These are phyloP conservation scores for Brachyopa scutellaris DNA, from an alignment of 2,888 invertebrate genomes.

Conservation along the genomic window DNA sequence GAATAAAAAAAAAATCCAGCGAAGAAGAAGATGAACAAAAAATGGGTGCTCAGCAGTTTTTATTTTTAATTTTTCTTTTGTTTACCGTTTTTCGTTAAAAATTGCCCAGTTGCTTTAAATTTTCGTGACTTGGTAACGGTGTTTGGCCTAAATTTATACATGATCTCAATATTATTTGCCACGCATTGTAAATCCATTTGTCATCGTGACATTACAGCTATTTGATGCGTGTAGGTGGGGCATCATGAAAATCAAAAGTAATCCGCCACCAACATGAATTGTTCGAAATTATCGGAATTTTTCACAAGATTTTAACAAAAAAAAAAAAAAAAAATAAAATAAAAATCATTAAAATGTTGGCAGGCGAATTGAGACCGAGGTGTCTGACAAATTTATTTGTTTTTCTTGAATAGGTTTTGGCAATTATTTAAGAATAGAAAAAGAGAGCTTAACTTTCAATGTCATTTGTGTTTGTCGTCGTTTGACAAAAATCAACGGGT, in stretches of 20 bases:
- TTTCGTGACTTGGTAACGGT: slow-evolving; percentile 32
- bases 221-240: slow-evolving; percentile 37
- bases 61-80: not conserved
- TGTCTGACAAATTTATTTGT: slow-evolving; percentile 27
- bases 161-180: slow-evolving; percentile 47
- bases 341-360: slow-evolving; percentile 1
- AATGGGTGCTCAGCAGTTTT: slow-evolving; percentile 5
- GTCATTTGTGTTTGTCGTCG: slow-evolving; percentile 8
- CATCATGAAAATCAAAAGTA: not conserved
- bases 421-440: not conserved
- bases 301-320: not conserved
- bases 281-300: slow-evolving; percentile 24
- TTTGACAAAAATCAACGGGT: slow-evolving; percentile 4
- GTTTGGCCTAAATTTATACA: slow-evolving; percentile 17
- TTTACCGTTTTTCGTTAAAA: not conserved
- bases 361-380: slow-evolving; percentile 18
- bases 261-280: slow-evolving; percentile 13
- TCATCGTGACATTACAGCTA: slow-evolving; percentile 26
- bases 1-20: slow-evolving; percentile 7
- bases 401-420: not conserved
- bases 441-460: slow-evolving; percentile 34
- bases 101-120: not conserved
- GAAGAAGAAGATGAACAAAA: not conserved
- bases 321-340: not conserved
- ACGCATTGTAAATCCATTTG: slow-evolving; percentile 56